Percentiles rank a stretch among this genome's conserved stretches.
These are phyloP conservation scores for Listronotus oregonensis DNA, from an alignment of 1,140 invertebrate genomes.

Conservation along the genomic window DNA sequence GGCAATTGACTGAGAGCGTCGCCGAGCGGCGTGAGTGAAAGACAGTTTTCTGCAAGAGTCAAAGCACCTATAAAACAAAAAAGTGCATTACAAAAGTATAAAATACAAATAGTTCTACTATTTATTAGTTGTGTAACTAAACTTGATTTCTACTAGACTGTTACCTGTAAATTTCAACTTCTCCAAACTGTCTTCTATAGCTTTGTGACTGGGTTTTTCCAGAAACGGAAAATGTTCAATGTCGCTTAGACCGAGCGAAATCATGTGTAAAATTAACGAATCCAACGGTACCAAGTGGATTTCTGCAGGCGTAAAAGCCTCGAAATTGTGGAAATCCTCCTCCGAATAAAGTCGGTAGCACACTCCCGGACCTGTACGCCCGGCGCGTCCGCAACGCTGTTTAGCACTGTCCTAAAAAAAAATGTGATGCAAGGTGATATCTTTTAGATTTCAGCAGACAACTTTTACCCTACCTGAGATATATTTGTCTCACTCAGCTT, in stretches of 20 bases:
- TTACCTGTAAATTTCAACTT: conserved; percentile 83
- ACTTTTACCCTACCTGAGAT: conserved; percentile 74
- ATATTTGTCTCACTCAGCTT: conserved; percentile 86
- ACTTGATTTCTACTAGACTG: too few species aligned
- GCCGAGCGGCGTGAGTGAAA: conserved; percentile 86
- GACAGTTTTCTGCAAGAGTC: conserved; percentile 69
- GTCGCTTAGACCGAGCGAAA: conserved; percentile 91
- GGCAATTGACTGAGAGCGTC: conserved; percentile 86
- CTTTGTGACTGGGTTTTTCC: conserved; percentile 81
- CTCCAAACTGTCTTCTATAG: conserved; percentile 84
- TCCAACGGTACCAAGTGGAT: conserved; percentile 88
- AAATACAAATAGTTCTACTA: not conserved
- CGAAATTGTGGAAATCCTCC: conserved; percentile 64
- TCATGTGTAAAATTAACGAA: conserved; percentile 91
- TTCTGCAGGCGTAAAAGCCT: conserved; percentile 78
- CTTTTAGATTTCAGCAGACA: too few species aligned
- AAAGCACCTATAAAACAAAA: conserved; percentile 65
- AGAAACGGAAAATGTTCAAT: conserved; percentile 94
- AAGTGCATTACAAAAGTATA: not conserved
- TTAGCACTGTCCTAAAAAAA: conserved; percentile 81
- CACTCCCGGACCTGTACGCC: conserved; percentile 77
- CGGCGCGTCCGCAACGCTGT: conserved; percentile 88
- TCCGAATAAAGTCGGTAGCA: conserved; percentile 89
- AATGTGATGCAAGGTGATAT: not conserved
- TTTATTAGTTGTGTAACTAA: too few species aligned